Conservation (phyloP, 2,888 invertebrate species). For the Erynnis tages region DNA sequence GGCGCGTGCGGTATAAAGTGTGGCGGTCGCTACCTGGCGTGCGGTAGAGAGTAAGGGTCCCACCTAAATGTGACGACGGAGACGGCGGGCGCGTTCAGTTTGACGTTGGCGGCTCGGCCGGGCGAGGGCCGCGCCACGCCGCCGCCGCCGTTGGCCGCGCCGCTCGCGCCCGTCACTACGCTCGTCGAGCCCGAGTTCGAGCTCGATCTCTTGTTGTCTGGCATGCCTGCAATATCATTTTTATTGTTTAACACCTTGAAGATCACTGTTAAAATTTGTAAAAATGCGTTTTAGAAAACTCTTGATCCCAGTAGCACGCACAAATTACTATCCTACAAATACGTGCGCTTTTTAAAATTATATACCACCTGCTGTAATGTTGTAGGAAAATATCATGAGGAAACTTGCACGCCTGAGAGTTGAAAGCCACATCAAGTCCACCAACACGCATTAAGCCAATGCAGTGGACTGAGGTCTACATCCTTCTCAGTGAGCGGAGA, state of each 20-base stretch:
- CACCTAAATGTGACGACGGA: constrained; percentile 97
- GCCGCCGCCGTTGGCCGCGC: constrained; percentile 44
- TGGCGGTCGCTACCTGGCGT: constrained; percentile 85
- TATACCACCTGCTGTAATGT: too few species aligned
- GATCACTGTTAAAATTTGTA: too few species aligned
- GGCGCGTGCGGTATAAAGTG: constrained; percentile 40
- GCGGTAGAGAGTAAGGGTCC: constrained; percentile 84
- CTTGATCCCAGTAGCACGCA: too few species aligned
- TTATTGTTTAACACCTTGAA: not conserved
- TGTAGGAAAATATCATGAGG: too few species aligned
- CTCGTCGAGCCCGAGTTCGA: constrained; percentile 51
- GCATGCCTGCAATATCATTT: not conserved
- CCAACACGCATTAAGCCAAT: too few species aligned
- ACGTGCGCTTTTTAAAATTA: too few species aligned
- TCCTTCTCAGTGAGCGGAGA: too few species aligned
- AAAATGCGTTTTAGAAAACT: too few species aligned
- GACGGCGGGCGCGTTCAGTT: constrained; percentile 86
- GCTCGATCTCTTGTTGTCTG: constrained; percentile 39
- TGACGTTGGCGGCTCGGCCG: constrained; percentile 72
- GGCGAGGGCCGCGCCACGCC: constrained; percentile 55
- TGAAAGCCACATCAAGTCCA: too few species aligned
- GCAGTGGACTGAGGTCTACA: too few species aligned
- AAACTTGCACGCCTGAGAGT: too few species aligned
- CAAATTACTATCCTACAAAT: too few species aligned
- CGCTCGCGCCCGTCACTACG: constrained; percentile 46